Conservation (phyloP, 1,140 invertebrate species). For the Holotrichia oblita region DNA sequence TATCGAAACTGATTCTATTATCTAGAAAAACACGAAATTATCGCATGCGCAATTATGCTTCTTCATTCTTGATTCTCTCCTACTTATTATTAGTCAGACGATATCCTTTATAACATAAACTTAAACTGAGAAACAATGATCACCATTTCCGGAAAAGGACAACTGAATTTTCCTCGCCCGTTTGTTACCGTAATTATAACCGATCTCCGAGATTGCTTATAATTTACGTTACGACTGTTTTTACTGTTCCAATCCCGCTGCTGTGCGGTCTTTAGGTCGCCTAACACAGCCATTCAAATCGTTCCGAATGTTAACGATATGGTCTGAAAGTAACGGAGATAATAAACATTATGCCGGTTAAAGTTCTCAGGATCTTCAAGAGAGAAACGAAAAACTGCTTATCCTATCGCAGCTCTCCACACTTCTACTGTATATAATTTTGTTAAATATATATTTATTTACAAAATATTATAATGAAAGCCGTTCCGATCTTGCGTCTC, state of each 20-base stretch:
- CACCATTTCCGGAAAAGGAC: background rate
- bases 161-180: background rate
- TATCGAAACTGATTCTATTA: too few species aligned
- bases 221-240: conserved; percentile 1
- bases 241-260: background rate
- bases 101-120: too few species aligned
- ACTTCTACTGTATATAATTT: background rate
- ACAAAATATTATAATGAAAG: background rate
- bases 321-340: conserved; percentile 7
- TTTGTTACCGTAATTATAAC: conserved; percentile 1
- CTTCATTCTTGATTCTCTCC: too few species aligned
- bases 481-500: too few species aligned
- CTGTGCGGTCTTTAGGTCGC: background rate
- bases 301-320: conserved; percentile 12
- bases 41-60: too few species aligned
- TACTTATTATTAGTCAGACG: too few species aligned
- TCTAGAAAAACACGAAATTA: too few species aligned
- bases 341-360: background rate
- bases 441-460: background rate
- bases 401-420: background rate
- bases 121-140: too few species aligned
- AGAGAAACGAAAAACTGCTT: background rate
- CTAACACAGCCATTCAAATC: conserved; percentile 10
- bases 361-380: conserved; percentile 4
- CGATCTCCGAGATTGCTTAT: background rate